Percentiles rank a stretch among this genome's conserved stretches.
Evolutionary conservation across 2,888 invertebrate genomes (phyloP).

Genomic region (Aradus depressus): DNA sequence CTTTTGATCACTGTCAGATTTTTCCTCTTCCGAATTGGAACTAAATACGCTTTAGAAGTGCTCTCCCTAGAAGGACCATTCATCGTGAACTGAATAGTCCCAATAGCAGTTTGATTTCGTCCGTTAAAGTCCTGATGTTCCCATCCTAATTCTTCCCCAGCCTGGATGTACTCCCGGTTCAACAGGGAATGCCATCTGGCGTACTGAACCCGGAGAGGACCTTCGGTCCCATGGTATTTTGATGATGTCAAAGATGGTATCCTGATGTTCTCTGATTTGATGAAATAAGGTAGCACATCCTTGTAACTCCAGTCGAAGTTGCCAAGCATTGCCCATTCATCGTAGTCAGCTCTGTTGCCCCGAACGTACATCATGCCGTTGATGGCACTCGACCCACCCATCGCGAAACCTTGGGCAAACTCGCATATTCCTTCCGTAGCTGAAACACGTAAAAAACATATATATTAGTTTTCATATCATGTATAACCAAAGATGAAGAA

Average conservation of each 20-base stretch:
- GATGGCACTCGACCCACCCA: conserved; percentile 53
- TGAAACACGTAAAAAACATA: conserved; percentile 4
- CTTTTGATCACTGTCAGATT: conserved; percentile 33
- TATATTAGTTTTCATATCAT: too few relatives aligned
- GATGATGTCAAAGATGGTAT: conserved; percentile 39
- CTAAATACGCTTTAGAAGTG: conserved; percentile 32
- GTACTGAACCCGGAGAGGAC: conserved; percentile 70
- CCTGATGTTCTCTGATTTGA: conserved; percentile 33
- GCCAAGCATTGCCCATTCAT: conserved; percentile 49
- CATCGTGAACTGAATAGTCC: conserved; percentile 46
- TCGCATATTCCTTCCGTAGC: conserved; percentile 36
- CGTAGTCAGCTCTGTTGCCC: conserved; percentile 52
- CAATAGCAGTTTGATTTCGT: conserved; percentile 46
- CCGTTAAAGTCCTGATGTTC: conserved; percentile 47
- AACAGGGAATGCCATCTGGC: conserved; percentile 54
- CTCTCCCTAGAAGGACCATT: conserved; percentile 49
- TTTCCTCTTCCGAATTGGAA: conserved; percentile 29
- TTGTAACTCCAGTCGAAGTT: conserved; percentile 50
- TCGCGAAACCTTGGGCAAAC: conserved; percentile 49
- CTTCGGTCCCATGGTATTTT: conserved; percentile 59
- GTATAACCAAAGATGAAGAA: too few relatives aligned
- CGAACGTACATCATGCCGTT: conserved; percentile 55
- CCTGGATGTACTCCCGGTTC: conserved; percentile 66
- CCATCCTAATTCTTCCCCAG: conserved; percentile 66
- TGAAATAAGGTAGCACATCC: conserved; percentile 40